These are phyloP conservation scores for Drosophila ananassae DNA, from an alignment of 1,140 invertebrate genomes.

Conservation along the genomic window DNA sequence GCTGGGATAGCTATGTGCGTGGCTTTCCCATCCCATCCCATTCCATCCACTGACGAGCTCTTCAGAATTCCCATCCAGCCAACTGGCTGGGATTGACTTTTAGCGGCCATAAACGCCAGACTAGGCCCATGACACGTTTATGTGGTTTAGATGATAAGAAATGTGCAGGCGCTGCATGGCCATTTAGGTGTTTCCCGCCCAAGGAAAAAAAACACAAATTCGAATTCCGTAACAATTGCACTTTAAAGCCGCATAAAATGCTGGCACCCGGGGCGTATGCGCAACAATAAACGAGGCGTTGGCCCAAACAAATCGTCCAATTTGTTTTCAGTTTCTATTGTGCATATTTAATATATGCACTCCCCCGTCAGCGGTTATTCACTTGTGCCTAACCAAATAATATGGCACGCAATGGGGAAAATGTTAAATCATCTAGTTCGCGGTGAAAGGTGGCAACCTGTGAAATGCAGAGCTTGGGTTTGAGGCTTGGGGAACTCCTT, in stretches of 20 bases:
- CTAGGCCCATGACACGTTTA: constrained; percentile 55
- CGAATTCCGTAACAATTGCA: constrained; percentile 33
- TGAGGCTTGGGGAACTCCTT: constrained; percentile 19
- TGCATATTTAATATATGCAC: constrained; percentile 52
- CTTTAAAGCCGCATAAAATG: constrained; percentile 38
- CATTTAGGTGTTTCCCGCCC: constrained; percentile 24
- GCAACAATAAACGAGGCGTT: constrained; percentile 70
- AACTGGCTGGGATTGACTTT: constrained; percentile 38
- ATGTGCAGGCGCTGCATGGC: constrained; percentile 53
- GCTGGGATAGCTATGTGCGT: constrained; percentile 72
- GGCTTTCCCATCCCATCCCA: constrained; percentile 53
- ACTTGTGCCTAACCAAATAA: constrained; percentile 53
- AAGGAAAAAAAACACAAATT: constrained; percentile 10
- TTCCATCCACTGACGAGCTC: constrained; percentile 5
- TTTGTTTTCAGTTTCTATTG: constrained; percentile 32
- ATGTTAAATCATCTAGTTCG: constrained; percentile 28
- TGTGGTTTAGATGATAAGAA: constrained; percentile 76
- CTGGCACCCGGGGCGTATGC: constrained; percentile 60
- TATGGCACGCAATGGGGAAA: constrained; percentile 57
- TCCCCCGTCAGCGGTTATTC: constrained; percentile 49
- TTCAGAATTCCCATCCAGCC: constrained; percentile 21
- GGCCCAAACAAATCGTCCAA: constrained; percentile 60
- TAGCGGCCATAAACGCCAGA: constrained; percentile 55
- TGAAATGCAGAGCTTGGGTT: no score
- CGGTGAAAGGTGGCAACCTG: constrained; percentile 10